phyloP scores from a whole-genome alignment of 2,797 vertebrate genomes.

The Geotrypetes seraphini region DNA sequence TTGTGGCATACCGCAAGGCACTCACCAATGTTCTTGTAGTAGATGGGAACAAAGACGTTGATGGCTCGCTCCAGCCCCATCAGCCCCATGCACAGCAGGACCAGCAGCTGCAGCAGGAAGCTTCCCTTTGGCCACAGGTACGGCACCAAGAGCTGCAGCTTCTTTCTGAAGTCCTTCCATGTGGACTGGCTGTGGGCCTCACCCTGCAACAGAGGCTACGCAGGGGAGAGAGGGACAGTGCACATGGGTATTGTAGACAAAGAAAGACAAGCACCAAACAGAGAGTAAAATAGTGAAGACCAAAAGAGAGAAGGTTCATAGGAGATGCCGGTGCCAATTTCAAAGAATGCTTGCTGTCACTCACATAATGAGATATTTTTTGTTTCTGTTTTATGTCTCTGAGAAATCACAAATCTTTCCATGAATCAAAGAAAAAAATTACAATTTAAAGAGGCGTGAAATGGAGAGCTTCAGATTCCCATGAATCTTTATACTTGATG shows the following conservation, averaged over 20 bases:
- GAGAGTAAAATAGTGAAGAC: fast-evolving
- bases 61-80: conserved; percentile 78
- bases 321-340: too few species aligned
- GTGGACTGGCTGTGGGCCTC: conserved; percentile 55
- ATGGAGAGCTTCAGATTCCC: too few species aligned
- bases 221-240: not conserved
- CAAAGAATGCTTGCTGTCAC: too few species aligned
- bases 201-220: conserved; percentile 54
- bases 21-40: conserved; percentile 85
- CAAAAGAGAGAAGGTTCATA: too few species aligned
- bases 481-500: too few species aligned
- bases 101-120: conserved; percentile 67
- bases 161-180: conserved; percentile 73
- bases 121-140: conserved; percentile 85
- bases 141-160: conserved; percentile 68
- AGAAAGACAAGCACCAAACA: not conserved
- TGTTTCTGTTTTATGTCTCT: too few species aligned
- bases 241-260: too few species aligned
- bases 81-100: conserved; percentile 75
- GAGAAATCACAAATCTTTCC: too few species aligned
- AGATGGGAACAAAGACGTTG: conserved; percentile 89
- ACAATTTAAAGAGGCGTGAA: too few species aligned
- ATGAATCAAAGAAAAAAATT: too few species aligned
- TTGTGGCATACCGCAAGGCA: too few species aligned
- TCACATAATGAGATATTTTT: too few species aligned